Base-by-base conservation (phyloP, 2,888 invertebrate genomes). In the Drosophila pseudotakahashii region DNA sequence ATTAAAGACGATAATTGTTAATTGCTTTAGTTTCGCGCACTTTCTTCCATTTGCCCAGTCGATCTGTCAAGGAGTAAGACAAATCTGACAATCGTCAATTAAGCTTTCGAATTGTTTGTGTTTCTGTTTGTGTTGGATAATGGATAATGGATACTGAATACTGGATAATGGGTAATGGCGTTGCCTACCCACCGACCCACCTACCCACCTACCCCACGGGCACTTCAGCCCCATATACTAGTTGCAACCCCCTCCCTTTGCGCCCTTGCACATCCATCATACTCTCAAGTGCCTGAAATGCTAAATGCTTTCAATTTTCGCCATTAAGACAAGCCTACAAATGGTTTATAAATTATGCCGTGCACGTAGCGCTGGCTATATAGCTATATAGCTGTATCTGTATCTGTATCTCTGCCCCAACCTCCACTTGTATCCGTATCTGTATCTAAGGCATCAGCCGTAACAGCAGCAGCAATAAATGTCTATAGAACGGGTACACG, bases 281-380 rank as follows among this genome's bases (percentile, higher is more conserved):
- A 34, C n/a, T 70, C 70, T 71, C 57, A 74, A 77, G 71, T 86
- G 84, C 79, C 73, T 78, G 77, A 88, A 85, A 77, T 79, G 77
- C 59, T 67, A 82, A 86, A 75, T 88, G 83, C 63, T 86, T 81
- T 79, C 80, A 69, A 74, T 80, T 87, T 81, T 88, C 67, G 82
- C 86, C 74, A 88, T 88, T 86, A 75, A 79, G 88, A 86, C 89
- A 80, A 86, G 89, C 89, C 89, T 88, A 83, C 84, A 86, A 86
- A 80, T 72, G 66, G 59, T 44, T 69, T 57, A 77, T 80, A 75
- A 81, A 82, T 85, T 82, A 81, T 82, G 89, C 81, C 81, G 44
- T 26, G 61, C 81, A 82, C 87, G 88, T 88, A 53, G 63, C 76
- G 59, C 19, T 51, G 44, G 69, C 60, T 62, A 16, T 60, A 30